Base-by-base conservation (phyloP, 2,888 invertebrate species). In the Spodoptera picta region DNA sequence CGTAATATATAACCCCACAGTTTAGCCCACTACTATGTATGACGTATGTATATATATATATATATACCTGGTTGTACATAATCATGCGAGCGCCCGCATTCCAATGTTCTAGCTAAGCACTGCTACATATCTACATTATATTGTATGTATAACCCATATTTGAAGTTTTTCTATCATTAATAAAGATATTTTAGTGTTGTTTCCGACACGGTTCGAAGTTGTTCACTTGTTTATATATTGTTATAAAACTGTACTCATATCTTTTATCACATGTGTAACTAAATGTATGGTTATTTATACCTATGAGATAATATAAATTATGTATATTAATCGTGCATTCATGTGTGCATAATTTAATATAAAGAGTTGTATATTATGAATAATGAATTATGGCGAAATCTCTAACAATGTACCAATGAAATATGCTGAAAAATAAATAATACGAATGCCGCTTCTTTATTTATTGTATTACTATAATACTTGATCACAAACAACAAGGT, bases 391-490 rank as follows among this genome's bases (percentile, higher is more conserved):
- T 90, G 88, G 87, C 87, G 85, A 89, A 90, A 91, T 87, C 90
- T 94, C 87, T 92, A 89, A 91, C 89, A 93, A 93, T 94, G 94
- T 94, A 94, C 94, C 94, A 94, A 92, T 91, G 87, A 90, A 92
- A 92, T 93, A 93, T 87, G 94, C 94, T 93, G 89, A 90, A 90
- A 91, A 94, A 93, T 94, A 94, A 94, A 94, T 90, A 88, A 93
- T 92, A 94, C 92, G 91, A 93, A 93, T 92, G 92, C 92, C 93
- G 94, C 94, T 94, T 94, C 93, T 93, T 93, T 93, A 93, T 92
- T 92, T 85, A 82, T 83, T 89, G 92, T 89, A 86, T 92, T 91
- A 88, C 84, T 87, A 54, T 80, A 91, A 82, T 85, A 95, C 58
- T 91, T 87, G 0, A 93, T 92, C 11, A 56, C 31, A 46, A 60